Evolutionary conservation across 2,888 invertebrate species (phyloP).

Genomic region (Parnassius glacialis): DNA sequence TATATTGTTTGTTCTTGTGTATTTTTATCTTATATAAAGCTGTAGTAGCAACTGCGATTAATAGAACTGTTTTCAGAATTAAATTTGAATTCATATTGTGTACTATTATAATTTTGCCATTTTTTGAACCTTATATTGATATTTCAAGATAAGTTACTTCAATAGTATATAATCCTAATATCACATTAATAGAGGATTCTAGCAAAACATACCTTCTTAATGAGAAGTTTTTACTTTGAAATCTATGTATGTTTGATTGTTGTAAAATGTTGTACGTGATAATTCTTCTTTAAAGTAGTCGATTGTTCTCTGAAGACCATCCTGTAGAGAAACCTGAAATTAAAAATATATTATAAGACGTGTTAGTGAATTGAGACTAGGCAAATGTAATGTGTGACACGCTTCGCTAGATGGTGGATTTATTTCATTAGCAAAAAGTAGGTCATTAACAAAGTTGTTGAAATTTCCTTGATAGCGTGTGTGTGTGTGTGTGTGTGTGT

Average conservation of each 20-base stretch:
- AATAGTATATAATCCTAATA: constrained; percentile 48
- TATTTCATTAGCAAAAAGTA: no score
- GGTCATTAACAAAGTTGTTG: no score
- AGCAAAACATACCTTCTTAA: constrained; percentile 34
- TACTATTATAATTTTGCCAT: background rate
- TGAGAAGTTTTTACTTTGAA: constrained; percentile 58
- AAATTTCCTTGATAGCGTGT: no score
- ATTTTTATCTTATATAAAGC: no score
- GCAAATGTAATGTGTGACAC: no score
- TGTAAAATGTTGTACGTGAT: constrained; percentile 68
- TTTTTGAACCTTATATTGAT: background rate
- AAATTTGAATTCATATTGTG: no score
- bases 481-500: no score
- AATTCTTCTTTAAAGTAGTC: constrained; percentile 96
- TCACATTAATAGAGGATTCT: constrained; percentile 58
- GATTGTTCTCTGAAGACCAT: constrained; percentile 95
- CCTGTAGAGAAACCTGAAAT: constrained; percentile 86
- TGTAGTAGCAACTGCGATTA: no score
- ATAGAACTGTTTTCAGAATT: no score
- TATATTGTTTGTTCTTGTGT: no score
- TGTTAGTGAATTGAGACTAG: no score
- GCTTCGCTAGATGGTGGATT: no score
- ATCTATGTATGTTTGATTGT: constrained; percentile 75
- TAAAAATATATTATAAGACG: background rate
- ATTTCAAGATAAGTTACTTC: constrained; percentile 4